Evolutionary conservation across 1,140 invertebrate genomes (phyloP), one percentile per base, ranked within the genome.

Genomic region (Zaprionus tsacasi): DNA sequence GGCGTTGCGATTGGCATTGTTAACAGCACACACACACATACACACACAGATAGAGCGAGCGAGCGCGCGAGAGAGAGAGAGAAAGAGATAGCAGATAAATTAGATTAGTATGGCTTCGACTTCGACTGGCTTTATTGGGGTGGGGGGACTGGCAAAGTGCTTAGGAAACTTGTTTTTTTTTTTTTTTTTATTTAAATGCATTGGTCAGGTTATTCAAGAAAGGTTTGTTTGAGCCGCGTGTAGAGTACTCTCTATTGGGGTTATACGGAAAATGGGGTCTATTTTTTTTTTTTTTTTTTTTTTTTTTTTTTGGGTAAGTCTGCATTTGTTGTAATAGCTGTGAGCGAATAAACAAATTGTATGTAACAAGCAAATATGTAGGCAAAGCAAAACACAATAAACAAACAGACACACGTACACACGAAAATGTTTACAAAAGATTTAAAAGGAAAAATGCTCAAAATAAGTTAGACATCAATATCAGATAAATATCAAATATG

Each of bases 191-290:
- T 68, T 25, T 43, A 58, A 50, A 50, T 68, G 56, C 65, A 68
- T 82, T 70, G 83, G 82, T 81, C 82, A 85, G 74, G 78, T 85
- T 82, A 75, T 80, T 88, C 74, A 71, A 88, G 80, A 88, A 88
- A 87, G 83, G 80, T 89, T 78, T 54, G 83, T 80, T 80, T 80
- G 85, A 87, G 72, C 80, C 85, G 85, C 73, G 63, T 77, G 61
- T 48, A 21, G 61, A 21, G 61, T 50, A 25, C 45, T 50, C 45
- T 50, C 11, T 15, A 45, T 21, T 21, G 6, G 38, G 38, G 10
- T 48, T 17, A 10, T 48, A 21, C 43, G 43, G 17, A 11, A 21
- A 57, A 45, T 56, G 54, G 52, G 63, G 65, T 80, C 57, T 76
- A 38, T 38, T 38, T 30, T 4, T 12, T 12, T 21, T 21, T 21